Percentiles rank a stretch among this genome's conserved stretches.
phyloP scores from a whole-genome alignment of 2,888 invertebrate species.

The Cheiracanthium punctorium region DNA sequence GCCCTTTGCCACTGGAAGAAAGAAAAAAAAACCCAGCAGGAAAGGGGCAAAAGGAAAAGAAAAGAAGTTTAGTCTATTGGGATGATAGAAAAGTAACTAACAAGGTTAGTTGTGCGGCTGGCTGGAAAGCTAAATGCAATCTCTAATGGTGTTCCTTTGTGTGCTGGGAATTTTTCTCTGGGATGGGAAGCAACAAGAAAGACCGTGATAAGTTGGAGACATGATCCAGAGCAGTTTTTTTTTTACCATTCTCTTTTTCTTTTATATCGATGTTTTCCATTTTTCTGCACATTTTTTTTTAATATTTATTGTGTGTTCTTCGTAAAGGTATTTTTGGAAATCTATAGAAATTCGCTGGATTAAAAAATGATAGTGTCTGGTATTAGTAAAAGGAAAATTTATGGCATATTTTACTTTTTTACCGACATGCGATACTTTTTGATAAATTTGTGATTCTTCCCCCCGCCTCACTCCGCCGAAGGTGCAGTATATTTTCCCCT shows the following conservation, averaged over 20 bases:
- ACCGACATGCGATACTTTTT: too few relatives aligned
- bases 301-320: not conserved
- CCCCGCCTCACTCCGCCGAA: too few relatives aligned
- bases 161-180: constrained; percentile 36
- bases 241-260: not conserved
- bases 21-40: too few relatives aligned
- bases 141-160: constrained; percentile 68
- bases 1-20: constrained; percentile 11
- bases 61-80: constrained; percentile 29
- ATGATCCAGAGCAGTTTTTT: constrained; percentile 22
- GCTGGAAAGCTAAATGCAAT: constrained; percentile 51
- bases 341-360: not conserved
- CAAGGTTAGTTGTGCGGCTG: constrained; percentile 58
- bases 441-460: too few relatives aligned
- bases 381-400: too few relatives aligned
- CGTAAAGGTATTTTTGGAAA: not conserved
- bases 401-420: too few relatives aligned
- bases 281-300: not conserved
- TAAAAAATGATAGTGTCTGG: not conserved
- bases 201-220: constrained; percentile 55
- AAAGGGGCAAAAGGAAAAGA: constrained; percentile 18
- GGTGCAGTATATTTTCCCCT: too few relatives aligned
- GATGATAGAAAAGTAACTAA: constrained; percentile 66
- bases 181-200: constrained; percentile 34
- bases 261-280: not conserved